Percentiles rank a stretch among this genome's conserved stretches.
Conservation (phyloP, 1,140 invertebrate genomes). For the Ceratosolen fusciceps region DNA sequence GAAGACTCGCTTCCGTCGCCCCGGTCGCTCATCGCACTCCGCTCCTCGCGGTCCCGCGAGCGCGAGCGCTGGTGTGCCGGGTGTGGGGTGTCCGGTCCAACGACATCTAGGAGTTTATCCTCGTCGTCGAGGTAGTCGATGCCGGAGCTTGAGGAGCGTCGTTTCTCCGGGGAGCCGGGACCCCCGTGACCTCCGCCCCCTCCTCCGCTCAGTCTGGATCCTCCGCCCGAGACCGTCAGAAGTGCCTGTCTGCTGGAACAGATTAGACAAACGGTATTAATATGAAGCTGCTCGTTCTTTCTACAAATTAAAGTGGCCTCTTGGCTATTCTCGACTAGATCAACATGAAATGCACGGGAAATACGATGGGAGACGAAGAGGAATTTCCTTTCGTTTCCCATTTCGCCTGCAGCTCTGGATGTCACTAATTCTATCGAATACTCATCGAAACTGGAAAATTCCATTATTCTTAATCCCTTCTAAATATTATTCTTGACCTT, state of each 20-base stretch:
- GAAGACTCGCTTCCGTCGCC: conserved; percentile 71
- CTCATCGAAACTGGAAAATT: too few species aligned
- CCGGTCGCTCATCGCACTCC: conserved; percentile 68
- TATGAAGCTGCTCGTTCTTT: neutral
- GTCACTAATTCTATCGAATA: too few species aligned
- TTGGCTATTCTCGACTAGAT: too few species aligned
- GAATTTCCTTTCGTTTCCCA: too few species aligned
- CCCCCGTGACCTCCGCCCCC: conserved; percentile 78
- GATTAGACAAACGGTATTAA: conserved; percentile 50
- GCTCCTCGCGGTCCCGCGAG: conserved; percentile 66
- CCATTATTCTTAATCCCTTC: too few species aligned
- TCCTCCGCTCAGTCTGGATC: conserved; percentile 65
- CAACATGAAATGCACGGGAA: too few species aligned
- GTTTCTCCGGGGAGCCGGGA: conserved; percentile 82
- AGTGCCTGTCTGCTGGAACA: conserved; percentile 78
- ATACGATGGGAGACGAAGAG: too few species aligned
- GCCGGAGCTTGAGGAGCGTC: conserved; percentile 74
- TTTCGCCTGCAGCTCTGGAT: too few species aligned
- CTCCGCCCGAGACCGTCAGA: conserved; percentile 69
- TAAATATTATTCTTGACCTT: too few species aligned
- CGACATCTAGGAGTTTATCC: conserved; percentile 89
- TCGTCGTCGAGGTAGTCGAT: conserved; percentile 80
- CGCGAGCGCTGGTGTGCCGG: conserved; percentile 71
- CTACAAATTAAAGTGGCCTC: too few species aligned
- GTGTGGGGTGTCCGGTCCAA: conserved; percentile 85